These are phyloP conservation scores for Pyrgus malvae DNA, from an alignment of 2,888 invertebrate species.

Conservation along the genomic window DNA sequence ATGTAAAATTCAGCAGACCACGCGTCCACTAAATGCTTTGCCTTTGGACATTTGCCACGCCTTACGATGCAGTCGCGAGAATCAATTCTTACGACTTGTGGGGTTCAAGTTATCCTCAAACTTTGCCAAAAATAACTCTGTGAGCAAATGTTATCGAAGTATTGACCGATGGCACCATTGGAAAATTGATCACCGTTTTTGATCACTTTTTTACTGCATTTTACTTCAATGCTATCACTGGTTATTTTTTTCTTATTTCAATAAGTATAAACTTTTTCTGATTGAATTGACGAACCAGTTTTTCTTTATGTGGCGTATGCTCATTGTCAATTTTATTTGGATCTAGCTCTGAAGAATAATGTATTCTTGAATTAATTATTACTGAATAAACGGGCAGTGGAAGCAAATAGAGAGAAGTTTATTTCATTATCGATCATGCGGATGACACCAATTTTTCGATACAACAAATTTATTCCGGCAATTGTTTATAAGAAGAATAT, in stretches of 20 bases:
- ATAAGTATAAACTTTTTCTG: no score
- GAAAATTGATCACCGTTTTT: no score
- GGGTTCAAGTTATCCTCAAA: background rate
- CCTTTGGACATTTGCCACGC: conserved; percentile 12
- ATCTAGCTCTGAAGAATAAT: no score
- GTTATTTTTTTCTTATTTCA: no score
- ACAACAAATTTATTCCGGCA: conserved; percentile 1
- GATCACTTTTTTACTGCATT: no score
- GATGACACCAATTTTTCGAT: conserved; percentile 2
- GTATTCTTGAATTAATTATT: background rate
- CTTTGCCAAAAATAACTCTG: background rate
- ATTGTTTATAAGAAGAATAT: background rate
- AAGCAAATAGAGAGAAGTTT: background rate
- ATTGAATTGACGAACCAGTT: no score
- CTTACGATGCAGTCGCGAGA: conserved; percentile 1
- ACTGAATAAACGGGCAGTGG: background rate
- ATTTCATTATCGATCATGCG: conserved; percentile 1
- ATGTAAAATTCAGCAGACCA: conserved; percentile 6
- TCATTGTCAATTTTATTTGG: background rate
- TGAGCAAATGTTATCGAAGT: background rate
- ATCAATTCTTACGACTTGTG: background rate
- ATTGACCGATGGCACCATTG: background rate
- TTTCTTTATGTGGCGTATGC: no score
- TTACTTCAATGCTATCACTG: no score
- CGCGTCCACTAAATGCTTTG: background rate